Percentiles rank a stretch among this genome's conserved stretches.
Evolutionary conservation across 2,113 vertebrate genomes (phyloP).

Genomic region (Silurus asotus): DNA sequence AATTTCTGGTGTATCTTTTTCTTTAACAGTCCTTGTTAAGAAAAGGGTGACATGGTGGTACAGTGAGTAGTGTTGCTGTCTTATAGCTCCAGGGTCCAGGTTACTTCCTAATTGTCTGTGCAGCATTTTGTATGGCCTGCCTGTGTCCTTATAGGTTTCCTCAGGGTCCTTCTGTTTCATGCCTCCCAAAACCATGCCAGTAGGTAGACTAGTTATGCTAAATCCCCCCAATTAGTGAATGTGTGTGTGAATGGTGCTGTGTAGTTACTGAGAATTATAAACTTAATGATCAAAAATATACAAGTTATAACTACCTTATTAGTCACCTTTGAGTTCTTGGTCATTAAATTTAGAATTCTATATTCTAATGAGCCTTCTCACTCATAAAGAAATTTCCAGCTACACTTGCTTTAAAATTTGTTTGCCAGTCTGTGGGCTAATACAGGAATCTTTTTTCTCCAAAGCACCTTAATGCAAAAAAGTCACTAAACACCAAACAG

Average conservation of each 20-base stretch:
- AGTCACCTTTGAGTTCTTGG: neutral
- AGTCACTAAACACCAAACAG: neutral
- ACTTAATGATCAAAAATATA: neutral
- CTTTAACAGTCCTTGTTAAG: neutral
- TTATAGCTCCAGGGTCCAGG: neutral
- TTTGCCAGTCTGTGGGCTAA: neutral
- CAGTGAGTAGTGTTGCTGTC: neutral
- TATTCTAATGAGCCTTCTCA: neutral
- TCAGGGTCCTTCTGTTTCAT: neutral
- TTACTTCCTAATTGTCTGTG: neutral
- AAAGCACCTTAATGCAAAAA: neutral
- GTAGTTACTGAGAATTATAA: neutral
- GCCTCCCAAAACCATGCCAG: neutral
- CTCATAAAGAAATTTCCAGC: too few relatives aligned
- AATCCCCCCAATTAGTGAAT: neutral
- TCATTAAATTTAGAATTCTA: neutral
- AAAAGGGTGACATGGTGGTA: neutral
- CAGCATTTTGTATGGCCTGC: neutral
- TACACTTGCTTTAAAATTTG: too few relatives aligned
- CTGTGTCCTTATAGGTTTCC: neutral
- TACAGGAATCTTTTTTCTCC: neutral
- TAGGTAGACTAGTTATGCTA: neutral
- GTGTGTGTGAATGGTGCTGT: neutral
- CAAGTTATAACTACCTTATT: neutral
- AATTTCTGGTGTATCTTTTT: neutral